These are phyloP conservation scores for Gryllus bimaculatus DNA, from an alignment of 1,140 invertebrate genomes.

Conservation along the genomic window DNA sequence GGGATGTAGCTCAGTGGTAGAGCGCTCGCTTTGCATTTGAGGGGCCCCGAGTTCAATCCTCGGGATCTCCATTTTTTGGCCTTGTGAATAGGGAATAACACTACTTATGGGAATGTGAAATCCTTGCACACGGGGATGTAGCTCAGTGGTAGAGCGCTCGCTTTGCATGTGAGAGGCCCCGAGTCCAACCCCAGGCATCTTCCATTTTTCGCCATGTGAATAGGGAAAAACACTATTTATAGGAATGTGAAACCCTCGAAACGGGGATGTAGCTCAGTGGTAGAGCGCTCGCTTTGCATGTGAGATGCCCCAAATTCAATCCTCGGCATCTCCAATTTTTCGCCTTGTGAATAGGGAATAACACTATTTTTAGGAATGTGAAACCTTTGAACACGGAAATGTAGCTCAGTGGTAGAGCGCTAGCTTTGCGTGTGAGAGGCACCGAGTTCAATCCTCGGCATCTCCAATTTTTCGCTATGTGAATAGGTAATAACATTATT, in stretches of 20 bases:
- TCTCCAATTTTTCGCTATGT: too few relatives aligned
- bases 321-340: conserved; percentile 2
- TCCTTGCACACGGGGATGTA: background rate
- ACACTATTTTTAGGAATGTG: too few relatives aligned
- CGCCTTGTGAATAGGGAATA: too few relatives aligned
- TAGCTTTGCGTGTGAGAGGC: background rate
- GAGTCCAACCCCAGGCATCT: background rate
- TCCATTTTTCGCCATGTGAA: background rate
- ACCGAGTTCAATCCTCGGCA: conserved; percentile 10
- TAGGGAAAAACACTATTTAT: too few relatives aligned
- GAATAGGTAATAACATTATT: too few relatives aligned
- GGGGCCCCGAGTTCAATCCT: background rate
- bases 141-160: background rate
- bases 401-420: too few relatives aligned
- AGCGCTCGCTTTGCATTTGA: background rate
- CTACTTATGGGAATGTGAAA: too few relatives aligned
- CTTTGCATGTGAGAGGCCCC: background rate
- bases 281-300: conserved; percentile 2
- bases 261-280: background rate
- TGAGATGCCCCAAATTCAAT: background rate
- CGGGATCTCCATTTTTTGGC: background rate
- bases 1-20: background rate
- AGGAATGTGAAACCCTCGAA: too few relatives aligned
- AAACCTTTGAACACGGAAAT: too few relatives aligned
- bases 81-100: too few relatives aligned